Percentiles rank a stretch among this genome's conserved stretches.
phyloP scores from a whole-genome alignment of 2,888 invertebrate genomes.

The Rhodophaea formosa region DNA sequence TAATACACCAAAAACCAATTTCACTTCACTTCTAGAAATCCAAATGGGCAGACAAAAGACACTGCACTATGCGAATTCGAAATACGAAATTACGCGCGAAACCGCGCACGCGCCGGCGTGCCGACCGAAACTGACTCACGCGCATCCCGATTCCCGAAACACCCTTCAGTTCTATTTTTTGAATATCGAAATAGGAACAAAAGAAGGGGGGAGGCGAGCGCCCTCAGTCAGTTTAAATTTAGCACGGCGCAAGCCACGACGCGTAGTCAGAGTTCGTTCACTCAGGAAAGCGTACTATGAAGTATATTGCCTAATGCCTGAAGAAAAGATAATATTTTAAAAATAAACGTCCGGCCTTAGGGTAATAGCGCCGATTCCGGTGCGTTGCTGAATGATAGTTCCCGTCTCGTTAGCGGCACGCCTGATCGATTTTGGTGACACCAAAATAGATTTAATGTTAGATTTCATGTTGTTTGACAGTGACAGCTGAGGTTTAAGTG shows the following conservation, averaged over 20 bases:
- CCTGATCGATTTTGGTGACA: slow-evolving; percentile 32
- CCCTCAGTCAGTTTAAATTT: slow-evolving; percentile 67
- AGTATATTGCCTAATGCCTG: slow-evolving; percentile 47
- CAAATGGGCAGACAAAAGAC: slow-evolving; percentile 31
- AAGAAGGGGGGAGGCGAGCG: slow-evolving; percentile 76
- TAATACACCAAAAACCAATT: neutral
- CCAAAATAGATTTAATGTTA: slow-evolving; percentile 9
- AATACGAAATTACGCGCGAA: slow-evolving; percentile 38
- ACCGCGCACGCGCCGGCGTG: slow-evolving; percentile 68
- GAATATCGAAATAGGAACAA: slow-evolving; percentile 78
- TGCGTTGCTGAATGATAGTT: slow-evolving; percentile 61
- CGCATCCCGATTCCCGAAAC: slow-evolving; percentile 68
- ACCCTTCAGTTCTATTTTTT: slow-evolving; percentile 74
- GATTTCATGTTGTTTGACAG: slow-evolving; percentile 1
- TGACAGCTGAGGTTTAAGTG: neutral
- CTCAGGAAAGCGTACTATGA: slow-evolving; percentile 57
- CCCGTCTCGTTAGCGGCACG: slow-evolving; percentile 65
- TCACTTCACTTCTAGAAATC: slow-evolving; percentile 16
- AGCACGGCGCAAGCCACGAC: slow-evolving; percentile 63
- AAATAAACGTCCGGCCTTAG: slow-evolving; percentile 68
- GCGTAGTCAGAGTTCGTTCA: slow-evolving; percentile 68
- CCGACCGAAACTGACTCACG: slow-evolving; percentile 73
- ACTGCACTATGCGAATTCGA: slow-evolving; percentile 38
- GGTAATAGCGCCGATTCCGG: slow-evolving; percentile 59
- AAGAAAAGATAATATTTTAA: slow-evolving; percentile 38